Conservation (phyloP, 2,888 invertebrate species). For the Heterodera filipjevi region DNA sequence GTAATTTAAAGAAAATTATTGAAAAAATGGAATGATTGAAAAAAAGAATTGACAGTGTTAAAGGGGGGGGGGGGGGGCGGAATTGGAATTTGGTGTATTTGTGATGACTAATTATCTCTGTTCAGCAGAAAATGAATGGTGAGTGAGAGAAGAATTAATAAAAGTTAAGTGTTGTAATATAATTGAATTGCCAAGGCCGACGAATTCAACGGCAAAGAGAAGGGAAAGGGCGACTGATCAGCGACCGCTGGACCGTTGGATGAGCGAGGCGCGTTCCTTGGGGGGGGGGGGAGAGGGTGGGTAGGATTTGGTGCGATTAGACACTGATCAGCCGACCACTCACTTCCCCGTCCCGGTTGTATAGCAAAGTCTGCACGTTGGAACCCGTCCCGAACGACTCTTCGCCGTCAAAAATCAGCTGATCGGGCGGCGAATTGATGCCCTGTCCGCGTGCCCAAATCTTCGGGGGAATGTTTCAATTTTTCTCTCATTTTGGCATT, state of each 20-base stretch:
- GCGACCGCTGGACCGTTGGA: slow-evolving; percentile 36
- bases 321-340: not conserved
- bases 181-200: too few relatives aligned
- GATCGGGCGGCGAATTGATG: slow-evolving; percentile 58
- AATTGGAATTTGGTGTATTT: not conserved
- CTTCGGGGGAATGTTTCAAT: slow-evolving; percentile 39
- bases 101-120: not conserved
- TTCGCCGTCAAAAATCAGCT: slow-evolving; percentile 60
- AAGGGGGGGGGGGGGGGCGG: not conserved
- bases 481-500: not conserved
- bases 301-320: not conserved
- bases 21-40: not conserved
- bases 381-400: slow-evolving; percentile 62
- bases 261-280: slow-evolving; percentile 42
- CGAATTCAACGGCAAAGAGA: not conserved
- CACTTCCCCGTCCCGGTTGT: slow-evolving; percentile 65
- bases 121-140: not conserved
- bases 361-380: slow-evolving; percentile 63
- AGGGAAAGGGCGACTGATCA: not conserved
- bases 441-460: slow-evolving; percentile 60
- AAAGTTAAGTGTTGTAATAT: too few relatives aligned
- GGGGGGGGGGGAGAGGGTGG: too few relatives aligned
- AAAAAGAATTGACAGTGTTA: not conserved
- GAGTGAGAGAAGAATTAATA: not conserved
- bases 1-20: not conserved